Evolutionary conservation across 1,140 invertebrate genomes (phyloP), one percentile per base, ranked within the genome.

Genomic region (Solenopsis fugax): DNA sequence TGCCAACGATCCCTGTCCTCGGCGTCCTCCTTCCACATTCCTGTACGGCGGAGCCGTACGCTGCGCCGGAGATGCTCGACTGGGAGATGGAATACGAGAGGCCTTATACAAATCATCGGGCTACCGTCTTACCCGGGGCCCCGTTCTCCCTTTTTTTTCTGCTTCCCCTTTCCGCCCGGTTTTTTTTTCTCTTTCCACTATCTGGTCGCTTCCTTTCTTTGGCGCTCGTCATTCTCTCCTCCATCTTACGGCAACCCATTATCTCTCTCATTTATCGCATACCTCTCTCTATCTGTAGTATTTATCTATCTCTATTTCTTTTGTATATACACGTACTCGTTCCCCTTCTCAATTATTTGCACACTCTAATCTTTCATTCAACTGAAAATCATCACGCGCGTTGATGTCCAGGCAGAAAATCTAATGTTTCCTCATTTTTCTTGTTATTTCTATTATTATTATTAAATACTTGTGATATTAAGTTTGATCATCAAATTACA

Each of bases 91-190:
- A 93, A 93, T 92, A 92, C 93, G 92, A 93, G 88, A 92, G 92
- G 91, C 92, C 93, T 92, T 93, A 94, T 94, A 94, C 93, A 94
- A 94, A 94, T 94, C 93, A 94, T 92, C 93, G 93, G 89, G 92
- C 93, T 94, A 94, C 93, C 92, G 93, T 92, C 93, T 93, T 94
- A 94, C 93, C 92, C 93, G 89, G 88, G 86, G 65, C 88, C 24
- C 77, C 87, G 71, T 77, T 91, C 86, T 91, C 82, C 86, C 73
- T 91, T 90, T 92, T 86, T 86, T 89, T 87, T 65, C 7, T 92
- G 10, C 85, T 58, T 60, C 86, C 82, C 77, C 80, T 62, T 4
- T 80, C 85, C 87, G 41, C 60, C 58, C 86, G 37, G 29, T 29
- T 41, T 41, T 41, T 85, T 29, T 76, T 37, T 72, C 89, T 50